Evolutionary conservation across 2,797 vertebrate species (phyloP), one percentile per base, ranked within the genome.

Genomic region (Megalops cyprinoides): DNA sequence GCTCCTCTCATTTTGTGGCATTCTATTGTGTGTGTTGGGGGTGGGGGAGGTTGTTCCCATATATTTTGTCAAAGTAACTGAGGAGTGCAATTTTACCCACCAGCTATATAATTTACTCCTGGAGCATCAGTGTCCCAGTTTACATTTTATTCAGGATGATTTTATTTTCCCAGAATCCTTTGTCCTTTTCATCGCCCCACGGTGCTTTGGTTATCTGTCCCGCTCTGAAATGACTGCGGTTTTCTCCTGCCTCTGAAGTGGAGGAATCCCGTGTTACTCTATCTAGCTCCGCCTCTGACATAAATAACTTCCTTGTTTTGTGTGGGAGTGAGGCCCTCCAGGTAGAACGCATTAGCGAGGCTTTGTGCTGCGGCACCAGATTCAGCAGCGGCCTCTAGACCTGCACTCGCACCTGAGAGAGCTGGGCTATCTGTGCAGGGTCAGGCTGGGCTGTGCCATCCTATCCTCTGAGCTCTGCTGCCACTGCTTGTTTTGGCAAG

Each of bases 21-120:
- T 6, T 62, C 1, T 4, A 25, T n/a, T 58, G 56, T 58, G 56
- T 8, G n/a, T 58, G n/a, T n/a, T n/a, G 56, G 0, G 56, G 1
- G 3, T 23, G 58, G 58, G 58, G 58, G n/a, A 9, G 58, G 14
- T 0, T 85, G 86, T 86, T 79, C 87, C 81, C 87, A 85, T 80
- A 85, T 85, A 86, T 87, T 93, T 93, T 91, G 90, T 84, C 80
- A 77, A 86, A 90, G 85, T 88, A 82, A 80, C 86, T 51, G 69
- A 84, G 81, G 73, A 80, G 84, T 49, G 71, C 82, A 85, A 69
- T 91, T 88, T 88, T 84, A 75, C 86, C 89, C 89, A 28, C 77
- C 12, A 86, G 88, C 87, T 44, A 62, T 88, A 44, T 91, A 90
- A 91, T 89, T 87, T 84, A 34, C 78, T 82, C 84, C 86, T 71